phyloP scores from a whole-genome alignment of 2,888 invertebrate genomes.

The Ryuthela nishihirai region DNA sequence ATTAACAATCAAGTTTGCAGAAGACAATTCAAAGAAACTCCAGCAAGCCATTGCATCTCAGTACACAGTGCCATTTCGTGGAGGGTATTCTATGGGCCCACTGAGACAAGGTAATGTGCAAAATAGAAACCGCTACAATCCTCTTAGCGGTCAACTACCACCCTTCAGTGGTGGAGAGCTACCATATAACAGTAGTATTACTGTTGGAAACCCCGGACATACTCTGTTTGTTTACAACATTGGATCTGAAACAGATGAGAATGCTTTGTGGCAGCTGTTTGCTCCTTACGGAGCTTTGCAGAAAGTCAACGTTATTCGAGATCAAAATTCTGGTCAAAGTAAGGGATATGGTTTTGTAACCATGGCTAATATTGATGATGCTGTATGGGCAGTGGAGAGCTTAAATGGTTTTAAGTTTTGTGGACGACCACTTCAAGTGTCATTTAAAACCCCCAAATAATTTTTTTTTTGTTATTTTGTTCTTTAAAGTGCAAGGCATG shows the following conservation, averaged over 20 bases:
- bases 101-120: conserved; percentile 13
- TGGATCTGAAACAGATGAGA: conserved; percentile 49
- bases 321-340: conserved; percentile 45
- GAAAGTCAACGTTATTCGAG: conserved; percentile 50
- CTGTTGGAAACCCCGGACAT: conserved; percentile 40
- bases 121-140: conserved; percentile 29
- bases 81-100: conserved; percentile 24
- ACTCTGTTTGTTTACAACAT: conserved; percentile 52
- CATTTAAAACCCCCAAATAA: conserved; percentile 44
- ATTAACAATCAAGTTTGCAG: conserved; percentile 77
- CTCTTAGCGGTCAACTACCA: conserved; percentile 13
- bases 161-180: conserved; percentile 8
- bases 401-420: conserved; percentile 48
- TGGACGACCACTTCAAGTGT: conserved; percentile 50
- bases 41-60: conserved; percentile 8
- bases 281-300: conserved; percentile 50
- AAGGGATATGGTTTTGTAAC: conserved; percentile 53
- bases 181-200: not conserved
- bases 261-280: conserved; percentile 50
- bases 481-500: too few species aligned
- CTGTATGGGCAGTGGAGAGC: conserved; percentile 48
- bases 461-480: too few species aligned
- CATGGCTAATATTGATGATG: conserved; percentile 50
- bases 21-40: conserved; percentile 67
- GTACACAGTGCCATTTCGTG: conserved; percentile 13